Conservation (phyloP, 2,888 invertebrate species). For the Junonia oenone region DNA sequence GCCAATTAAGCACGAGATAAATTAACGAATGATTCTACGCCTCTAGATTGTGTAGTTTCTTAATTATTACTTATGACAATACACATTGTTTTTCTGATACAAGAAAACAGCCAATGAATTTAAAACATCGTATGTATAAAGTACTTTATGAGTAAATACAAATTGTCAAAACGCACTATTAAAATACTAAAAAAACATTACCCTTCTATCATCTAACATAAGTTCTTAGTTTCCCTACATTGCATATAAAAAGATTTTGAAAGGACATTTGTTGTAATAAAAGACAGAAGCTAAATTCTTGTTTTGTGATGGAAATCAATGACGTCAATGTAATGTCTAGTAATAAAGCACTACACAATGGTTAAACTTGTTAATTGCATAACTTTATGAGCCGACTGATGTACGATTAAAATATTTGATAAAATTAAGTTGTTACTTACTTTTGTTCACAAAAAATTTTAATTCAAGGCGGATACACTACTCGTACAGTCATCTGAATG, state of each 20-base stretch:
- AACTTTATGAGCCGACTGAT: background rate
- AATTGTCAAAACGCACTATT: background rate
- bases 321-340: conserved; percentile 55
- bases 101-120: background rate
- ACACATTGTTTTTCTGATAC: background rate
- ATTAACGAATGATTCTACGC: conserved; percentile 27
- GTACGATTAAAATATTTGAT: conserved; percentile 11
- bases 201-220: background rate
- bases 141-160: too few relatives aligned
- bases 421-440: conserved; percentile 50
- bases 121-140: background rate
- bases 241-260: conserved; percentile 13
- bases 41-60: background rate
- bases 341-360: conserved; percentile 1
- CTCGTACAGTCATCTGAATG: conserved; percentile 72
- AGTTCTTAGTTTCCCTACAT: background rate
- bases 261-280: conserved; percentile 33
- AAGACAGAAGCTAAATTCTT: conserved; percentile 34
- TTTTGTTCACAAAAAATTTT: conserved; percentile 46
- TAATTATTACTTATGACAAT: background rate
- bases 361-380: background rate
- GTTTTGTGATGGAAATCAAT: conserved; percentile 62
- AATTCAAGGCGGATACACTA: conserved; percentile 65
- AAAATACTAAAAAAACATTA: background rate
- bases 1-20: conserved; percentile 62